phyloP scores from a whole-genome alignment of 2,797 vertebrate genomes.

The Sebastes baramenuke region DNA sequence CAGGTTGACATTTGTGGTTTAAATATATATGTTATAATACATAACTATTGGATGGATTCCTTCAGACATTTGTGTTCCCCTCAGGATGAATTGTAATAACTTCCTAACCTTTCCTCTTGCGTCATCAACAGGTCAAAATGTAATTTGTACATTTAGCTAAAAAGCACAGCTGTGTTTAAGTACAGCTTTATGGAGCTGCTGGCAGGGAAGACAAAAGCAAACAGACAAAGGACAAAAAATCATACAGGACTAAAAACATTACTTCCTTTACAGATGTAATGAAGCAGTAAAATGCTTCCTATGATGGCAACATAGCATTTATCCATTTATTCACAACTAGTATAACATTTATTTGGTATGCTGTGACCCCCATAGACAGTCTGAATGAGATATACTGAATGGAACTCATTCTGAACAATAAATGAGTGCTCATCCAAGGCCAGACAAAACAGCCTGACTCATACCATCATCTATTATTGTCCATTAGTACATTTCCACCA shows the following conservation, averaged over 20 bases:
- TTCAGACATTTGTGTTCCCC: not conserved
- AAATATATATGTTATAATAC: too few species aligned
- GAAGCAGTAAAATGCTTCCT: not conserved
- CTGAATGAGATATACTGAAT: not conserved
- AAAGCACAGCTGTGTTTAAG: too few species aligned
- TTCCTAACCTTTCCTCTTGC: not conserved
- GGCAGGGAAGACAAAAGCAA: not conserved
- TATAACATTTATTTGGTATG: not conserved
- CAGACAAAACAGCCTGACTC: constrained; percentile 9
- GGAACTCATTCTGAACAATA: not conserved
- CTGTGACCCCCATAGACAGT: not conserved
- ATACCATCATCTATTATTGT: constrained; percentile 24
- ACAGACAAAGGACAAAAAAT: not conserved
- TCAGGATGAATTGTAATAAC: not conserved
- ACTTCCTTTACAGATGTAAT: not conserved
- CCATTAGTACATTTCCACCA: constrained; percentile 16
- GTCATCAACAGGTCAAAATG: too few species aligned
- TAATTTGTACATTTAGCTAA: too few species aligned
- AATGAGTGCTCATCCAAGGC: not conserved
- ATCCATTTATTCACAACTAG: not conserved
- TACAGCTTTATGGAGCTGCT: not conserved
- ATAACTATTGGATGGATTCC: not conserved
- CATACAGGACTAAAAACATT: not conserved
- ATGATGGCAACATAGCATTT: not conserved
- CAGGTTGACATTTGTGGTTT: not conserved